These are phyloP conservation scores for Drosophila nigritarsus DNA, from an alignment of 2,888 invertebrate species.

Conservation along the genomic window DNA sequence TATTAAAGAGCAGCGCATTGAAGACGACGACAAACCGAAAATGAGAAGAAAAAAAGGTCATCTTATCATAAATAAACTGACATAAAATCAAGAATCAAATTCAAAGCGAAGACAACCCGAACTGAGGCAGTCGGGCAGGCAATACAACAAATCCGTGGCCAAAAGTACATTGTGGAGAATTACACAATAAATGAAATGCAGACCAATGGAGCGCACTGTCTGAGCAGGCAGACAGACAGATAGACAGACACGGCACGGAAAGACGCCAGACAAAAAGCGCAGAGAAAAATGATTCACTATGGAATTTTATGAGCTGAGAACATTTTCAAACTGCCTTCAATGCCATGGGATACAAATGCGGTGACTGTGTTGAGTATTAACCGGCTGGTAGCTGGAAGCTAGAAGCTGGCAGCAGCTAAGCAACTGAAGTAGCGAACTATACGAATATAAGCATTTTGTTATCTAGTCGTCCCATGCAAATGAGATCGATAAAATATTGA, in stretches of 20 bases:
- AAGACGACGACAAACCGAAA: constrained; percentile 50
- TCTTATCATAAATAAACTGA: constrained; percentile 82
- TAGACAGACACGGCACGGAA: constrained; percentile 31
- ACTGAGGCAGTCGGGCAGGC: constrained; percentile 29
- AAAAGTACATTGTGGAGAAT: constrained; percentile 74
- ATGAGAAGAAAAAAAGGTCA: constrained; percentile 65
- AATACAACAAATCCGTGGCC: constrained; percentile 75
- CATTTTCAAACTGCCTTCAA: constrained; percentile 63
- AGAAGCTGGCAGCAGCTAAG: constrained; percentile 23
- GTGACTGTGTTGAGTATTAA: constrained; percentile 22
- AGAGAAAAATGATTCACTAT: constrained; percentile 74
- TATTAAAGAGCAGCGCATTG: constrained; percentile 28
- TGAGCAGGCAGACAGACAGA: constrained; percentile 22
- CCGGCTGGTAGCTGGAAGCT: constrained; percentile 41
- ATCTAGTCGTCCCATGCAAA: constrained; percentile 64
- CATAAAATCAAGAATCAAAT: constrained; percentile 82
- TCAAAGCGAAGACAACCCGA: constrained; percentile 65
- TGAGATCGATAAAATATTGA: constrained; percentile 77
- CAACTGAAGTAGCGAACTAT: constrained; percentile 60
- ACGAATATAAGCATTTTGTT: constrained; percentile 25
- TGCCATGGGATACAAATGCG: constrained; percentile 58
- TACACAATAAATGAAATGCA: constrained; percentile 82
- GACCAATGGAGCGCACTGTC: constrained; percentile 65
- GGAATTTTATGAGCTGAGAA: constrained; percentile 82
- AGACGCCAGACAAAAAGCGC: constrained; percentile 59